Evolutionary conservation across 2,888 invertebrate genomes (phyloP).

Genomic region (Lottia gigantea): DNA sequence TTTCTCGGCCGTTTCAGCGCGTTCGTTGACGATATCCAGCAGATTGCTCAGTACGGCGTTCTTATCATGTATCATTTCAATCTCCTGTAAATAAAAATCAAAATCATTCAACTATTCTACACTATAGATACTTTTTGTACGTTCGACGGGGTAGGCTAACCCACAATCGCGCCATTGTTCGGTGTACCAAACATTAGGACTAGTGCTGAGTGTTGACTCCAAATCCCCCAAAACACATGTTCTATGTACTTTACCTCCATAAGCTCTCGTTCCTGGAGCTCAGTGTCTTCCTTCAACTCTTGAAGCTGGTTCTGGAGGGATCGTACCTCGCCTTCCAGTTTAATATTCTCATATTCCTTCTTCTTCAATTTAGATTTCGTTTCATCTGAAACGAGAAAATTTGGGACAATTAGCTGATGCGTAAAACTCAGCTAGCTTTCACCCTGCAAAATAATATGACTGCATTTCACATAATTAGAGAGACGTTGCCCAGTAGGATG

Average conservation of each 20-base stretch:
- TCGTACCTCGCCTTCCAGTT: conserved; percentile 70
- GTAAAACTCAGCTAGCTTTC: too few relatives aligned
- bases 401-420: too few relatives aligned
- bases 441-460: too few relatives aligned
- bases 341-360: conserved; percentile 78
- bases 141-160: too few relatives aligned
- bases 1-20: conserved; percentile 62
- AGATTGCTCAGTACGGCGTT: conserved; percentile 61
- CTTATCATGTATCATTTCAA: conserved; percentile 60
- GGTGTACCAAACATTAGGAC: too few relatives aligned
- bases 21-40: conserved; percentile 63
- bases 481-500: too few relatives aligned
- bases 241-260: conserved; percentile 27
- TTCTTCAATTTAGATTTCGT: conserved; percentile 41
- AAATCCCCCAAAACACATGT: too few relatives aligned
- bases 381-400: conserved; percentile 42
- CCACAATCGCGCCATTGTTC: too few relatives aligned
- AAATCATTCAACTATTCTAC: too few relatives aligned
- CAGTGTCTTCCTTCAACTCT: conserved; percentile 50
- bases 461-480: too few relatives aligned
- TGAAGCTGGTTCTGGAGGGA: conserved; percentile 44
- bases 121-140: too few relatives aligned
- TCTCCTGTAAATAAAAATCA: conserved; percentile 31
- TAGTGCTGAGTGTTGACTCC: too few relatives aligned
- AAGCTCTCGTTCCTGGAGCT: conserved; percentile 52